Evolutionary conservation across 2,797 vertebrate genomes (phyloP).

Genomic region (Eleutherodactylus coqui): DNA sequence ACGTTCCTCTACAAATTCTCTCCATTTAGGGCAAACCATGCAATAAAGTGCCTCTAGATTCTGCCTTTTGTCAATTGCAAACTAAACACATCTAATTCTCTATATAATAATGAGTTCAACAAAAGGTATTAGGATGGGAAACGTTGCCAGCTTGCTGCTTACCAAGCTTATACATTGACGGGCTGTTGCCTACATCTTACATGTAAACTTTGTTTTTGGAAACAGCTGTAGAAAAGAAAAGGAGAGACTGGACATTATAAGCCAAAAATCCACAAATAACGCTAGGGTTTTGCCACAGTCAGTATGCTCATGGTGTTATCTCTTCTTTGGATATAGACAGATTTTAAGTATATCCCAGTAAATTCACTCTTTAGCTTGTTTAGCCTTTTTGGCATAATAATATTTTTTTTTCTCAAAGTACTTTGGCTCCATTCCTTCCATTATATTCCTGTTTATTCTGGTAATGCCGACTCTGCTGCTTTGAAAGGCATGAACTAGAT

Average conservation of each 20-base stretch:
- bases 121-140: neutral
- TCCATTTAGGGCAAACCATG: too few species aligned
- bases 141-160: neutral
- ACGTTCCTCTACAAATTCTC: neutral
- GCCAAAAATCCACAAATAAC: neutral
- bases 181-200: neutral
- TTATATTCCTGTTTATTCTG: neutral
- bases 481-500: neutral
- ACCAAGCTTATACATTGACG: neutral
- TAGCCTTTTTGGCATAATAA: slow-evolving; percentile 9
- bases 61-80: neutral
- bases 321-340: neutral
- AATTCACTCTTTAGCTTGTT: slow-evolving; percentile 11
- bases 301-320: neutral
- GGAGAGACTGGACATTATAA: neutral
- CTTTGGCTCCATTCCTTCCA: neutral
- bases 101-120: neutral
- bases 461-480: neutral
- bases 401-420: neutral
- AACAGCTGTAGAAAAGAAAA: neutral
- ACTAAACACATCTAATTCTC: neutral
- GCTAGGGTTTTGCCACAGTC: neutral
- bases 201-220: slow-evolving; percentile 13
- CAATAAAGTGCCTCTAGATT: neutral
- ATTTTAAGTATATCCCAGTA: neutral